These are phyloP conservation scores for Heliconius congener DNA, from an alignment of 1,140 invertebrate genomes.

Conservation along the genomic window DNA sequence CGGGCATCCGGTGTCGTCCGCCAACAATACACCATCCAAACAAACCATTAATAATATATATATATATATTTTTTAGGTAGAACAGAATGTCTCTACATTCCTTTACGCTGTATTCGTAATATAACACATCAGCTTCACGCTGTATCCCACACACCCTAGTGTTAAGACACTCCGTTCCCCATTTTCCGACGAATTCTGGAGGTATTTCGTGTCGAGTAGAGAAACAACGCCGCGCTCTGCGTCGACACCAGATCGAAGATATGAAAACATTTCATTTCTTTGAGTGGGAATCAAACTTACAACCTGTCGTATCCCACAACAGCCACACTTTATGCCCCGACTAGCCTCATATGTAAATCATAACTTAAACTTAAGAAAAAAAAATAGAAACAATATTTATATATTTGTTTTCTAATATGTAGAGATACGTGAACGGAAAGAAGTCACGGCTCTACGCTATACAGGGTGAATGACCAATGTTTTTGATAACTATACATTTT, in stretches of 20 bases:
- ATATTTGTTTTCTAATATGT: background rate
- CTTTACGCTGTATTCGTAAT: background rate
- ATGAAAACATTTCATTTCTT: no score
- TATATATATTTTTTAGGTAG: background rate
- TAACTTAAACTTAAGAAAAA: background rate
- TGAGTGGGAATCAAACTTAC: no score
- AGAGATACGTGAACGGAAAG: background rate
- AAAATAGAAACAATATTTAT: background rate
- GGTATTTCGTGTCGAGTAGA: no score
- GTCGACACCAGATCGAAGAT: no score
- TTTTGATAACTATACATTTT: slow-evolving; percentile 73
- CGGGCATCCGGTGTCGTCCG: slow-evolving; percentile 59
- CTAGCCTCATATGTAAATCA: no score
- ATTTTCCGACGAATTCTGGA: no score
- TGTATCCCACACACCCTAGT: no score
- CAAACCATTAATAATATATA: slow-evolving; percentile 75
- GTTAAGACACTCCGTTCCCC: no score
- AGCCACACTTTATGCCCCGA: no score
- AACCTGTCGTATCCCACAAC: no score
- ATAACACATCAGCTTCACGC: background rate
- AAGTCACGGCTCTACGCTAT: background rate
- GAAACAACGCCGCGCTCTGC: no score
- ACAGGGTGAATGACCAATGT: slow-evolving; percentile 64
- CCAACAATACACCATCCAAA: slow-evolving; percentile 76
- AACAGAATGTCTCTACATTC: slow-evolving; percentile 1